These are phyloP conservation scores for Melanocharis versteri DNA, from an alignment of 2,113 vertebrate genomes.

Conservation along the genomic window DNA sequence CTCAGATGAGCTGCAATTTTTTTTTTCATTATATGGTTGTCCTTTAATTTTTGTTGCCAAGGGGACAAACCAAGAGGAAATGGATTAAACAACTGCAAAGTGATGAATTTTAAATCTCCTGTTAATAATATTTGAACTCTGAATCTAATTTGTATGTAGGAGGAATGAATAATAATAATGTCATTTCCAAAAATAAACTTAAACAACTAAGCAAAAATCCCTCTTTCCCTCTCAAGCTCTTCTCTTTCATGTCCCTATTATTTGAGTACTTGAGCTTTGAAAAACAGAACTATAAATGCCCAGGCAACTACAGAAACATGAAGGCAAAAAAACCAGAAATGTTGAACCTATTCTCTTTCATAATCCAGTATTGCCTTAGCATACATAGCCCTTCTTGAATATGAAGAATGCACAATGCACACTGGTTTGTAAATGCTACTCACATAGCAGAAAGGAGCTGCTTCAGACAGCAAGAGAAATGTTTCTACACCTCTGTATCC, in stretches of 20 bases:
- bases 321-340: background rate
- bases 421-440: background rate
- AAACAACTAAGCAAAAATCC: background rate
- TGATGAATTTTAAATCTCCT: background rate
- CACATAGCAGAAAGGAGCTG: background rate
- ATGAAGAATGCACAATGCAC: background rate
- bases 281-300: background rate
- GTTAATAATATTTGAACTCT: background rate
- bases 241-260: background rate
- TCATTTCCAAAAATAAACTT: background rate
- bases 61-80: background rate
- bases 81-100: conserved; percentile 4
- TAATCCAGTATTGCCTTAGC: background rate
- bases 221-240: background rate
- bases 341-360: background rate
- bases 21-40: background rate
- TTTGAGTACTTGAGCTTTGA: background rate
- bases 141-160: background rate
- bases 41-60: conserved; percentile 21
- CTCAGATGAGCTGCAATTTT: background rate
- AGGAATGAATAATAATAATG: background rate
- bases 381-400: background rate
- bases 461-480: background rate
- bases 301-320: background rate
- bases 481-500: background rate